Conservation (phyloP, 2,113 vertebrate genomes). For the Piliocolobus tephrosceles region DNA sequence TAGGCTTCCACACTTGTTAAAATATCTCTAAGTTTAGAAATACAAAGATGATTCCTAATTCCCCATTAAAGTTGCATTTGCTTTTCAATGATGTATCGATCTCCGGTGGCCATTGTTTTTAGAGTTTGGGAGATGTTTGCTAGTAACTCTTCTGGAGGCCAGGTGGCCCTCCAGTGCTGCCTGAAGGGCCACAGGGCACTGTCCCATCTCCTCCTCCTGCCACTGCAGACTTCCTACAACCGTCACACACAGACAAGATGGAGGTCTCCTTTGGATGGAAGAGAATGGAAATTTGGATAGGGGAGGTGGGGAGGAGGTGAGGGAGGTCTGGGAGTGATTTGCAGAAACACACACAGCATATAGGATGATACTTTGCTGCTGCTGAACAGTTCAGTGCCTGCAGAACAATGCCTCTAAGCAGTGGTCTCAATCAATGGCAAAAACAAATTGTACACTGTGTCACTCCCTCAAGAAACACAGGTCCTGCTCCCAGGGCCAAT, state of each 20-base stretch:
- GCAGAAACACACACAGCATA: background rate
- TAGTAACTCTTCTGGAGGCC: background rate
- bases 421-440: background rate
- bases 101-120: background rate
- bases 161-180: background rate
- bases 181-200: background rate
- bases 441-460: background rate
- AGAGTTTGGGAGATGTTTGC: background rate
- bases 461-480: background rate
- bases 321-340: background rate
- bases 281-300: background rate
- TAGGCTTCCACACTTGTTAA: background rate
- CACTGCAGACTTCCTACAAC: background rate
- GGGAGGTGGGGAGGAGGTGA: no score
- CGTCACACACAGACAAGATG: background rate
- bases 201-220: no score
- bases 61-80: background rate
- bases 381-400: background rate
- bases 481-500: no score
- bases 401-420: background rate
- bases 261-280: background rate
- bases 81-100: background rate
- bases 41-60: background rate
- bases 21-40: background rate
- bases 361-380: background rate